Evolutionary conservation across 2,797 vertebrate genomes (phyloP), one percentile per base, ranked within the genome.

Genomic region (Spinus pinus): DNA sequence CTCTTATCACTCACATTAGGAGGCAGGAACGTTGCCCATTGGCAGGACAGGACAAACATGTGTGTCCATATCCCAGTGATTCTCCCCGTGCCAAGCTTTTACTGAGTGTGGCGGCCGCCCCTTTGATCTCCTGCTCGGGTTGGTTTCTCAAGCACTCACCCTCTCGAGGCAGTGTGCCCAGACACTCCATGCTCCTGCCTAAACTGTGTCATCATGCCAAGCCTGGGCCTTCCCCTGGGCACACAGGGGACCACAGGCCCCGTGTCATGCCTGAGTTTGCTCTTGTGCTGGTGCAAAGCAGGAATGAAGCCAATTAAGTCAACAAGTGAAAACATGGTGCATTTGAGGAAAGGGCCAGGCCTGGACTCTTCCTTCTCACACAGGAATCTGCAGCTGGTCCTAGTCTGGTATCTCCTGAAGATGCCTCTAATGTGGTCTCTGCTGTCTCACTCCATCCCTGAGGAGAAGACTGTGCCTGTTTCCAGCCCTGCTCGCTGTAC

Each of bases 1-100:
- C 90, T 85, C 96, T 96, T 95, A 96, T 95, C 96, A 25, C 69
- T 94, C 94, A 17, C 91, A 86, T 94, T 86, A 90, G 86, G 93
- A 94, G 86, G 93, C 83, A 96, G 95, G 94, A 95, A 95, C 80
- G 3, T 86, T 90, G 95, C 96, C 73, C 91, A 86, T 86, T 95
- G 95, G 93, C 96, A 96, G 95, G 91, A 91, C 95, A 95, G 93
- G 90, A 91, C 91, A 84, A 88, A 96, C 74, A 87, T 44, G 80
- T 57, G 58, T 96, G 96, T 96, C 95, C 94, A 90, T 58, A 94
- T 67, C 80, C 93, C 65, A 25, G 66, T 15, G 80, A 81, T 95
- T 71, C 69, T 92, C 78, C 86, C 65, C n/a, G 77, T 93, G 93
- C 90, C 92, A 95, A 44, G 28, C 47, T 57, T 56, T 35, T 28